These are phyloP conservation scores for Amblyopsis rosae DNA, from an alignment of 2,113 vertebrate genomes.

Conservation along the genomic window DNA sequence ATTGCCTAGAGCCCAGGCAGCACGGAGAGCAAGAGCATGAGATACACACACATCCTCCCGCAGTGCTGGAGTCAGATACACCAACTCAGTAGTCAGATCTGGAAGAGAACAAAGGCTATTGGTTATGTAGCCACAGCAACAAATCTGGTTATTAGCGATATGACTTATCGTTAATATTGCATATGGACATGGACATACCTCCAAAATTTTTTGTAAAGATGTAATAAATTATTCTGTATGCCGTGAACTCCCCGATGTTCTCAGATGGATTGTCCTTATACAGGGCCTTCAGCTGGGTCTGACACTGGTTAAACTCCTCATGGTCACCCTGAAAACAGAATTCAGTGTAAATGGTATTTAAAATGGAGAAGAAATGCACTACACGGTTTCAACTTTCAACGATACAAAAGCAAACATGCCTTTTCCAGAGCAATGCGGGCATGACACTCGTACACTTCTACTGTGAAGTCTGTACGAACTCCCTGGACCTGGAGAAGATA, in stretches of 20 bases:
- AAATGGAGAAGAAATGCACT: not conserved
- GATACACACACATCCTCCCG: slow-evolving; percentile 83
- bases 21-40: slow-evolving; percentile 83
- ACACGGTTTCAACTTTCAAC: not conserved
- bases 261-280: slow-evolving; percentile 85
- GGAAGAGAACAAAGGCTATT: not conserved
- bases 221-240: slow-evolving; percentile 89
- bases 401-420: slow-evolving; percentile 56
- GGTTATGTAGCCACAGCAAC: too few relatives aligned
- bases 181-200: slow-evolving; percentile 73
- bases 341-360: not conserved
- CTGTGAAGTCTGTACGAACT: slow-evolving; percentile 89
- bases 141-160: too few relatives aligned
- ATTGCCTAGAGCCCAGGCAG: slow-evolving; percentile 90
- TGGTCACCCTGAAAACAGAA: slow-evolving; percentile 83
- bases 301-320: slow-evolving; percentile 94
- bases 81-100: slow-evolving; percentile 91
- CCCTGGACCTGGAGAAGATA: slow-evolving; percentile 82
- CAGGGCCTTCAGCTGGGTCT: slow-evolving; percentile 89
- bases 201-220: slow-evolving; percentile 93
- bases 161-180: not conserved
- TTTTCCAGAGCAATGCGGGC: slow-evolving; percentile 91
- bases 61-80: slow-evolving; percentile 83
- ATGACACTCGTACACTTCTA: slow-evolving; percentile 92
- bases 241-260: slow-evolving; percentile 90